Evolutionary conservation across 1,140 invertebrate genomes (phyloP), one percentile per base, ranked within the genome.

Genomic region (Marisa cornuarietis): DNA sequence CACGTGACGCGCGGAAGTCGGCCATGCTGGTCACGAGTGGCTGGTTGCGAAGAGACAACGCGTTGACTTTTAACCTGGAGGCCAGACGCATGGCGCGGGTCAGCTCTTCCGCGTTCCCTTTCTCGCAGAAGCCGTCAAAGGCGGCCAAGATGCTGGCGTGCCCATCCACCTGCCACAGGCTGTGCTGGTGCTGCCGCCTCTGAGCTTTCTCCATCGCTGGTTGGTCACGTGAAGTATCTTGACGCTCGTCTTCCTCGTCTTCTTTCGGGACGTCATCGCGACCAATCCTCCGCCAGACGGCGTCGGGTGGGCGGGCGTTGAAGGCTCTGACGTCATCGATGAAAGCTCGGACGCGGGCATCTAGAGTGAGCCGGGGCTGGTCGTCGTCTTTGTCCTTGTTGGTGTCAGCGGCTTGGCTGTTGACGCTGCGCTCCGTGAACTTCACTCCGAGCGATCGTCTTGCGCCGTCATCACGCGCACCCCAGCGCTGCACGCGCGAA

Each of bases 111-210:
- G 78, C 65, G 14, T 78, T 78, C 62, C 76, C 81, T 26, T 80
- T 52, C 69, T 77, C 49, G 75, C 82, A 84, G 76, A 86, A 84
- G 31, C 82, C 42, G 61, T 87, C 83, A 65, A 87, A 87, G 20
- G 83, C 83, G 42, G 76, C 62, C 26, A 77, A 63, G 51, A 77
- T 10, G n/a, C 26, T 24, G 20, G 63, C 61, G 18, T 77, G 76
- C 42, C 76, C 76, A 68, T 51, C 61, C 20, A 42, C 11, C 13
- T 24, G 65, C 26, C 65, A 68, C 65, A n/a, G 13, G 26, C 65
- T 68, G 22, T 9, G 20, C 20, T 74, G 61, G 10, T 68, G 9
- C 58, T 66, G 63, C 61, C 31, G 14, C 49, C 22, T 74, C 31
- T 80, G 54, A 11, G 54, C 4, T 8, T 18, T 18, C 0, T 11